These are phyloP conservation scores for Nezara viridula DNA, from an alignment of 2,888 invertebrate species.

Conservation along the genomic window DNA sequence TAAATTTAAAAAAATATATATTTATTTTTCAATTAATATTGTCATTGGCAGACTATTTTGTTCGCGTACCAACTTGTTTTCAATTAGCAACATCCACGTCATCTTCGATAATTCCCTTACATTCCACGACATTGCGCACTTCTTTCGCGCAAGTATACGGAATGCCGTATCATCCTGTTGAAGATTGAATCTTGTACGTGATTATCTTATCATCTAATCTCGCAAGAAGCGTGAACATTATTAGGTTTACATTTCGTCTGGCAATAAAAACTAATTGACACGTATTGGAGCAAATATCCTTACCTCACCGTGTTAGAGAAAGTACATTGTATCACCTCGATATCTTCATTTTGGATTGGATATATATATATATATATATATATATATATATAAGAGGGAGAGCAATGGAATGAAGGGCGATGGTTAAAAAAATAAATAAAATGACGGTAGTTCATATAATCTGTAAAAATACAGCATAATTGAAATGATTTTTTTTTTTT, in stretches of 20 bases:
- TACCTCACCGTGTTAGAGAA: not conserved
- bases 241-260: not conserved
- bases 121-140: not conserved
- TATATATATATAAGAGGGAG: too few species aligned
- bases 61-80: too few species aligned
- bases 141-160: not conserved
- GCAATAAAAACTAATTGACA: not conserved
- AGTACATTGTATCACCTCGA: not conserved
- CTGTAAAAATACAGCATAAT: too few species aligned
- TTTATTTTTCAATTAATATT: not conserved
- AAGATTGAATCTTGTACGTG: not conserved
- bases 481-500: too few species aligned
- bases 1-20: not conserved
- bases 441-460: too few species aligned
- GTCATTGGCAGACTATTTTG: too few species aligned
- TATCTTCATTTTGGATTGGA: not conserved
- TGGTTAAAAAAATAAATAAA: too few species aligned
- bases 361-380: too few species aligned
- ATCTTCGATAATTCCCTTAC: too few species aligned
- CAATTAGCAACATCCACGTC: not conserved
- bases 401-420: too few species aligned
- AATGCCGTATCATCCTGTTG: not conserved
- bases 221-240: not conserved
- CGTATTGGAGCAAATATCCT: not conserved
- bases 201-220: not conserved